Percentiles rank a stretch among this genome's conserved stretches.
These are phyloP conservation scores for Molothrus ater DNA, from an alignment of 2,797 vertebrate genomes.

Conservation along the genomic window DNA sequence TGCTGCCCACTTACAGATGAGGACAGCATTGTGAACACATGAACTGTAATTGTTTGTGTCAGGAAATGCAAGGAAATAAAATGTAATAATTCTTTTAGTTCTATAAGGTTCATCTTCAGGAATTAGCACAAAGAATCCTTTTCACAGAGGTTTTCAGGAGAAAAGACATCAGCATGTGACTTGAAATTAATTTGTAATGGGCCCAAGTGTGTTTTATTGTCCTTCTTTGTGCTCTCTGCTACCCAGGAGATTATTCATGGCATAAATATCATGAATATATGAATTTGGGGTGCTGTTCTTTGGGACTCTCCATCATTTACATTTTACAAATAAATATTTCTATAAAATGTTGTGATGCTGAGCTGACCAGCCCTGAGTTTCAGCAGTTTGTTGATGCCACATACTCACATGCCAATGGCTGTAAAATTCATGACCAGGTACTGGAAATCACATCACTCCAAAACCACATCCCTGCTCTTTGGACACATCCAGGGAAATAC, in stretches of 20 bases:
- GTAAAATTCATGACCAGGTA: accelerated
- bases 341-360: accelerated
- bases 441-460: background rate
- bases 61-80: slow-evolving; percentile 36
- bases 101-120: background rate
- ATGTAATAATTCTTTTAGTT: background rate
- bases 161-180: background rate
- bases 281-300: background rate
- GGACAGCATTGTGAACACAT: background rate
- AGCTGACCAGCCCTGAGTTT: background rate
- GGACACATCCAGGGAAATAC: background rate
- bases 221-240: background rate
- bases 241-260: background rate
- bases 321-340: background rate
- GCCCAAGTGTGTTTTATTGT: background rate
- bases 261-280: accelerated
- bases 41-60: background rate
- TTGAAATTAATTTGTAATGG: slow-evolving; percentile 24
- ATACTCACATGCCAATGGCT: accelerated
- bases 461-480: accelerated
- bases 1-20: background rate
- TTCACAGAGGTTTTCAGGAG: background rate
- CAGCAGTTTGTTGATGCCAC: background rate
- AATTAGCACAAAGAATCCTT: slow-evolving; percentile 7
- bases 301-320: background rate